Evolutionary conservation across 2,888 invertebrate genomes (phyloP).

Genomic region (Ornithoptera alexandrae): DNA sequence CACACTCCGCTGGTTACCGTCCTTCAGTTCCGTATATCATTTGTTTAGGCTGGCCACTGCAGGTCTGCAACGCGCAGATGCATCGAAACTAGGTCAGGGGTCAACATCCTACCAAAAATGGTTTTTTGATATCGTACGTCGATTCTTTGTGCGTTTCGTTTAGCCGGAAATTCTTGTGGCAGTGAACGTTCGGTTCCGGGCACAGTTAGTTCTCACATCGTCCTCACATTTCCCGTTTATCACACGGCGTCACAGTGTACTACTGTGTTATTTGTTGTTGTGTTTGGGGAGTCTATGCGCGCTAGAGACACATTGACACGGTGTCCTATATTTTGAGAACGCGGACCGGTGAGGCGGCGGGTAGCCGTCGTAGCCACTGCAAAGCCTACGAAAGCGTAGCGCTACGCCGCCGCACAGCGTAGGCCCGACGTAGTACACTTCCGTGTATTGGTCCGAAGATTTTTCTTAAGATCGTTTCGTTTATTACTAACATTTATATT

Average conservation of each 20-base stretch:
- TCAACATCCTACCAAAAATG: slow-evolving; percentile 52
- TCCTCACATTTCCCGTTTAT: slow-evolving; percentile 37
- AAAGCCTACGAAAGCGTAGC: slow-evolving; percentile 73
- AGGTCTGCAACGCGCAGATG: slow-evolving; percentile 64
- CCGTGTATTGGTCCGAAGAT: slow-evolving; percentile 58
- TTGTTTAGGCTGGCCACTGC: slow-evolving; percentile 50
- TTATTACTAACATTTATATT: not conserved
- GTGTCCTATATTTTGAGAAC: slow-evolving; percentile 58
- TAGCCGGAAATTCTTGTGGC: slow-evolving; percentile 41
- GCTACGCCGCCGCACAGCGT: slow-evolving; percentile 56
- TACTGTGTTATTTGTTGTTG: slow-evolving; percentile 42
- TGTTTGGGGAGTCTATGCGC: slow-evolving; percentile 39
- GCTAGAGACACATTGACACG: slow-evolving; percentile 58
- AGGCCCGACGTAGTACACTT: slow-evolving; percentile 53
- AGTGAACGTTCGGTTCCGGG: slow-evolving; percentile 50
- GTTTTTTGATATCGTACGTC: slow-evolving; percentile 40
- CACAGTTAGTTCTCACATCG: slow-evolving; percentile 45
- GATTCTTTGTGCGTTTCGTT: slow-evolving; percentile 47
- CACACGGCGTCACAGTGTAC: slow-evolving; percentile 36
- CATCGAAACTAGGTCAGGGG: slow-evolving; percentile 69
- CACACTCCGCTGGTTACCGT: slow-evolving; percentile 43
- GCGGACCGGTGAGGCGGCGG: slow-evolving; percentile 57
- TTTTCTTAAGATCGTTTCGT: slow-evolving; percentile 39
- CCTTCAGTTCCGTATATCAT: slow-evolving; percentile 36
- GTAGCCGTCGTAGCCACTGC: slow-evolving; percentile 66